Evolutionary conservation across 2,888 invertebrate genomes (phyloP).

Genomic region (Caenorhabditis panamensis): DNA sequence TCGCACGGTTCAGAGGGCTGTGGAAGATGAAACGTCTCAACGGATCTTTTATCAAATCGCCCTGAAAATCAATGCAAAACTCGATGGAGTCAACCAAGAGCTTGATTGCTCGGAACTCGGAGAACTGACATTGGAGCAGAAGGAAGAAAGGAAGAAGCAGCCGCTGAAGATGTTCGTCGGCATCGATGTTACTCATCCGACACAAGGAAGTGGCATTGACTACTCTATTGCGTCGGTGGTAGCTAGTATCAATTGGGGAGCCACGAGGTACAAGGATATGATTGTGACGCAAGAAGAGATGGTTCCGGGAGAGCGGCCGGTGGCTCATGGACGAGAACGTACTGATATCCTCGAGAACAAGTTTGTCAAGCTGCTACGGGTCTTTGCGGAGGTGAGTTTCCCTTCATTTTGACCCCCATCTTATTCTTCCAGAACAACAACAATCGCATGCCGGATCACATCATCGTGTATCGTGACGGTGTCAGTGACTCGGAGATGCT

Average conservation of each 20-base stretch:
- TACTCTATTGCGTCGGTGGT: conserved; percentile 66
- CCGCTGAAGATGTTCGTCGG: conserved; percentile 67
- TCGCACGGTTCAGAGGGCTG: conserved; percentile 12
- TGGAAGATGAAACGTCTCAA: neutral
- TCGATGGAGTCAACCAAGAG: conserved; percentile 68
- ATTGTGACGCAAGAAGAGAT: conserved; percentile 37
- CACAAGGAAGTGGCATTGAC: conserved; percentile 44
- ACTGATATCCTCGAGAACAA: conserved; percentile 51
- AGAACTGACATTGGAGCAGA: conserved; percentile 44
- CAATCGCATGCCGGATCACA: conserved; percentile 56
- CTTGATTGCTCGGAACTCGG: conserved; percentile 36
- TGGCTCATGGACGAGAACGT: conserved; percentile 29
- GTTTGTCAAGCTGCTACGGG: conserved; percentile 22
- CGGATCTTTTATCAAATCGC: conserved; percentile 61
- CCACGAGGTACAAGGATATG: conserved; percentile 44
- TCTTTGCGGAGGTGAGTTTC: conserved; percentile 42
- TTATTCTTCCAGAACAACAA: conserved; percentile 50
- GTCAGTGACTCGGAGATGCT: conserved; percentile 69
- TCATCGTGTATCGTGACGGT: conserved; percentile 70
- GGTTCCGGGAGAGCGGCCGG: conserved; percentile 16
- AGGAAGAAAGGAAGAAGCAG: conserved; percentile 36
- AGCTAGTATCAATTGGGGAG: conserved; percentile 59
- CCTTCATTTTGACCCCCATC: no score
- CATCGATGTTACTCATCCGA: conserved; percentile 72
- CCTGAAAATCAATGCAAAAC: conserved; percentile 68